A percentile compares a stretch with the other conserved stretches of the same genome.
Conservation (phyloP, 2,113 vertebrate species). For the Rhadina sibilatrix region DNA sequence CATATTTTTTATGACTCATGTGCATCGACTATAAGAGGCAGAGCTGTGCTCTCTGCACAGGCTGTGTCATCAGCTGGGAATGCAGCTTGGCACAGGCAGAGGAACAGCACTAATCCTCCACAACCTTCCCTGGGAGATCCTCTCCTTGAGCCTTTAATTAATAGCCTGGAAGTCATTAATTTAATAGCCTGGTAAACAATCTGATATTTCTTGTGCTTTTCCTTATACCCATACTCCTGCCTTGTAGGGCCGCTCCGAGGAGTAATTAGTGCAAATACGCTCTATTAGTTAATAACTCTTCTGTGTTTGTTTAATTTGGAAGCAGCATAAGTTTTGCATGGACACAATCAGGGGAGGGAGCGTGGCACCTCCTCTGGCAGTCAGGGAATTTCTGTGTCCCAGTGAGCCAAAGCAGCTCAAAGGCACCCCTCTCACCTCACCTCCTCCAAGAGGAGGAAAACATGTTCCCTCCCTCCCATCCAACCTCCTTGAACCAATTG, state of each 20-base stretch:
- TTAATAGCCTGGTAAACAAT: conserved; percentile 42
- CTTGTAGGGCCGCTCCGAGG: background rate
- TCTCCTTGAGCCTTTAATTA: conserved; percentile 19
- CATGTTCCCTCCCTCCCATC: accelerated
- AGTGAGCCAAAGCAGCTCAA: background rate
- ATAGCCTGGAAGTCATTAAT: conserved; percentile 31
- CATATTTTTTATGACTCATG: conserved; percentile 51
- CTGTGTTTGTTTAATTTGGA: background rate
- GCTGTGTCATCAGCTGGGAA: conserved; percentile 61
- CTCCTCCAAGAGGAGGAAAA: background rate
- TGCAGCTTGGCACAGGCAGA: conserved; percentile 31
- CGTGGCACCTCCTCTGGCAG: background rate
- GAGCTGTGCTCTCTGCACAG: conserved; percentile 3
- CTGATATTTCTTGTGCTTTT: background rate
- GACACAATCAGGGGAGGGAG: background rate
- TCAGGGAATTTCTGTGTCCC: background rate
- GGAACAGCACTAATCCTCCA: conserved; percentile 5
- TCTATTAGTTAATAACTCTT: background rate
- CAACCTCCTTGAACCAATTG: accelerated
- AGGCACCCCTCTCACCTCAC: background rate
- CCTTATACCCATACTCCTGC: background rate
- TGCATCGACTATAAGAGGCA: conserved; percentile 19
- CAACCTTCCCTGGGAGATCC: background rate
- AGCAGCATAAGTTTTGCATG: background rate
- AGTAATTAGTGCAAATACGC: background rate